phyloP scores from a whole-genome alignment of 2,113 vertebrate species.

The Siphamia tubifer region DNA sequence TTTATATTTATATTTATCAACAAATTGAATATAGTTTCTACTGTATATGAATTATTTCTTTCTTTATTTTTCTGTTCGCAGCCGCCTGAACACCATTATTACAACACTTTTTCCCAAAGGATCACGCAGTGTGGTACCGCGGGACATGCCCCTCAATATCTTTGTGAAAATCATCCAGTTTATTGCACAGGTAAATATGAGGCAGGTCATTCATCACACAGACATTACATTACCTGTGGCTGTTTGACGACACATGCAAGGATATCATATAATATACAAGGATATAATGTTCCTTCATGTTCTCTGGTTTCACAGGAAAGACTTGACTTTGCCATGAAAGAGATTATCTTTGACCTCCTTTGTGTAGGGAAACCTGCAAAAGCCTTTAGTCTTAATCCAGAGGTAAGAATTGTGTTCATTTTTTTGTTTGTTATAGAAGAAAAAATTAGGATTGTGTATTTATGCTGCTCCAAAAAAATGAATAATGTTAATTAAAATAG shows the following conservation, averaged over 20 bases:
- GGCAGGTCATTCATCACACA: constrained; percentile 9
- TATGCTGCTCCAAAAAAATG: too few species aligned
- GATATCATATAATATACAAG: constrained; percentile 6
- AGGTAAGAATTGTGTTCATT: too few species aligned
- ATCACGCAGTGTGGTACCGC: constrained; percentile 95
- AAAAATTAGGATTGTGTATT: too few species aligned
- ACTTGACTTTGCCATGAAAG: constrained; percentile 99
- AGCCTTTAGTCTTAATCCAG: constrained; percentile 98
- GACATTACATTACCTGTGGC: background rate
- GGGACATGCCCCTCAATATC: constrained; percentile 98
- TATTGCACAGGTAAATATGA: constrained; percentile 91
- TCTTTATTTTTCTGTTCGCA: constrained; percentile 68
- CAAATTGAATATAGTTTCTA: too few species aligned
- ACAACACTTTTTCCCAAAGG: constrained; percentile 98
- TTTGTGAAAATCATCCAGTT: constrained; percentile 99
- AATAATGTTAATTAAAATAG: too few species aligned
- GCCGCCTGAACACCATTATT: constrained; percentile 95
- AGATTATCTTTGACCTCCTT: constrained; percentile 98
- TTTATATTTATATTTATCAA: too few species aligned
- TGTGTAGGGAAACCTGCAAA: constrained; percentile 97
- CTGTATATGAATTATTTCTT: background rate
- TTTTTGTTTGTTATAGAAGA: too few species aligned
- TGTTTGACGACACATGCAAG: background rate
- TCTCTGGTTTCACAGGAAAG: constrained; percentile 83
- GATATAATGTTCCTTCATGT: background rate